These are phyloP conservation scores for Oophaga sylvatica DNA, from an alignment of 2,797 vertebrate species.

Conservation along the genomic window DNA sequence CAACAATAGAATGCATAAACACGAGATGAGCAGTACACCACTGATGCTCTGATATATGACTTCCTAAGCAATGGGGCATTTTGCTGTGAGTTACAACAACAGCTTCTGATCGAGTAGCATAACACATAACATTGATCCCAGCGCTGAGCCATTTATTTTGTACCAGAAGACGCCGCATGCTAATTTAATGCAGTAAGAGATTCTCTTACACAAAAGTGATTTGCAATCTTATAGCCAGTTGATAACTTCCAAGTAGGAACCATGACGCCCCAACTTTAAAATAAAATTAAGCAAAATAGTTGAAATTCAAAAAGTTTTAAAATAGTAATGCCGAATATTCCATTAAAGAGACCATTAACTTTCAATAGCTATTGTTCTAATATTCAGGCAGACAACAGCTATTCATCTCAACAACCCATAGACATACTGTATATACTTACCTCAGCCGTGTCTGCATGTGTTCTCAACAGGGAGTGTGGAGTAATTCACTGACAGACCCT, in stretches of 20 bases:
- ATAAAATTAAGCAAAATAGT: not conserved
- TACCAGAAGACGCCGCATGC: not conserved
- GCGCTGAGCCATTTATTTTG: conserved; percentile 9
- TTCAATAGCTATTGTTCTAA: too few species aligned
- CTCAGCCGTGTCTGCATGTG: too few species aligned
- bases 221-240: not conserved
- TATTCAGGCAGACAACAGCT: too few species aligned
- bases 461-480: too few species aligned
- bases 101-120: conserved; percentile 21
- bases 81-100: conserved; percentile 13
- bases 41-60: conserved; percentile 26
- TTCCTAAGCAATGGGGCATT: conserved; percentile 30
- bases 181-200: conserved; percentile 24
- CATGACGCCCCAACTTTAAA: not conserved
- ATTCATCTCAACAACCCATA: too few species aligned
- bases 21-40: conserved; percentile 51
- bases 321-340: too few species aligned
- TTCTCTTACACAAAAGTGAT: not conserved
- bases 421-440: too few species aligned
- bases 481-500: too few species aligned
- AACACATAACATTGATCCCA: conserved; percentile 18
- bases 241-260: not conserved
- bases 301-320: not conserved
- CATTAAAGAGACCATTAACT: too few species aligned
- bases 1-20: conserved; percentile 55